These are phyloP conservation scores for Trichonephila inaurata DNA, from an alignment of 1,140 invertebrate genomes.

Conservation along the genomic window DNA sequence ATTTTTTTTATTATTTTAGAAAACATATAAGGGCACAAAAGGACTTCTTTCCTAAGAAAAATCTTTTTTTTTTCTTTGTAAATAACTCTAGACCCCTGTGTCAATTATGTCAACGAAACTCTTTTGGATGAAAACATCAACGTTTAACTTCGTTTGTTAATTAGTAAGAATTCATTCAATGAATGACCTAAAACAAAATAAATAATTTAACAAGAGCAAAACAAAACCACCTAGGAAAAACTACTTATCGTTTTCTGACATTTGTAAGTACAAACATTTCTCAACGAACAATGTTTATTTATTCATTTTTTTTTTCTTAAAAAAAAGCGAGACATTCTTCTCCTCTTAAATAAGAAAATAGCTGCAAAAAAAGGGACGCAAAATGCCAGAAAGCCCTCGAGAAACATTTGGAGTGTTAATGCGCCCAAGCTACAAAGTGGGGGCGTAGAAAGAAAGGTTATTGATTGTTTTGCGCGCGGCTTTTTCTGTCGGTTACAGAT, in stretches of 20 bases:
- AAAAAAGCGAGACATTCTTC: neutral
- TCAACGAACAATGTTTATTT: neutral
- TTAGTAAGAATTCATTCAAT: no score
- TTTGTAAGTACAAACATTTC: neutral
- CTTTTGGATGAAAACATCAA: no score
- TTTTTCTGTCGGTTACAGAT: constrained; percentile 57
- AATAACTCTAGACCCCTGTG: no score
- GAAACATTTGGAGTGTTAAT: constrained; percentile 51
- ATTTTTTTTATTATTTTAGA: no score
- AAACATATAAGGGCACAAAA: no score
- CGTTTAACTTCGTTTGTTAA: no score
- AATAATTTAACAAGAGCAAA: no score
- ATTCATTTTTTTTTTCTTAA: no score
- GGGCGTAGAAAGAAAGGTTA: constrained; percentile 17
- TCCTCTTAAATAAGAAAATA: neutral
- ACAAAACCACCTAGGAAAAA: neutral
- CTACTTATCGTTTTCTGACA: neutral
- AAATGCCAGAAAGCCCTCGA: constrained; percentile 25
- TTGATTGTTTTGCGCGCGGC: constrained; percentile 27
- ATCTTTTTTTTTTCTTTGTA: no score
- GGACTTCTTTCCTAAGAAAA: no score
- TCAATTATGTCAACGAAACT: no score
- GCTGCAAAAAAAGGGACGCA: neutral
- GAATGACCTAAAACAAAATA: no score
- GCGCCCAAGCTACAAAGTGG: constrained; percentile 5